Conservation (phyloP, 2,113 vertebrate species). For the Noctilio leporinus region DNA sequence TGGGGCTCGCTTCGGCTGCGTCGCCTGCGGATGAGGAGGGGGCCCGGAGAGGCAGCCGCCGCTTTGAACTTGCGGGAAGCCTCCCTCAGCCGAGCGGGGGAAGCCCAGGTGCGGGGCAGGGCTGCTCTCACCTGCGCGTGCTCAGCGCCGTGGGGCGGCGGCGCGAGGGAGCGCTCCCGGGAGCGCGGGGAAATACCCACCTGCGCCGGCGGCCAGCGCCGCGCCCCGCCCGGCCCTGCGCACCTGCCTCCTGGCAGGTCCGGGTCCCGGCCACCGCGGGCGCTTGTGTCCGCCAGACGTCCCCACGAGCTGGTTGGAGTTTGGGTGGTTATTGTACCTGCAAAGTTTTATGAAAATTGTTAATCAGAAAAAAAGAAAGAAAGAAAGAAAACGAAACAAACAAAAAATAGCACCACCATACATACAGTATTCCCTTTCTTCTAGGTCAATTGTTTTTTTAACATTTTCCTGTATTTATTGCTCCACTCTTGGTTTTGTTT, state of each 20-base stretch:
- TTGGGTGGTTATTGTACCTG: neutral
- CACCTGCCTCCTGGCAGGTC: neutral
- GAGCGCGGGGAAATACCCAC: constrained; percentile 45
- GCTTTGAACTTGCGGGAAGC: constrained; percentile 61
- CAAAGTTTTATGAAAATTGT: neutral
- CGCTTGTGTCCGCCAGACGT: neutral
- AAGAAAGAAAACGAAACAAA: no score
- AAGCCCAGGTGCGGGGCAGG: constrained; percentile 47
- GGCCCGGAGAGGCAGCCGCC: constrained; percentile 18
- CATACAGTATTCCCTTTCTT: neutral
- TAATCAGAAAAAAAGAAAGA: neutral
- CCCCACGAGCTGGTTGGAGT: neutral
- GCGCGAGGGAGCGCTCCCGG: neutral
- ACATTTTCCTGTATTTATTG: neutral
- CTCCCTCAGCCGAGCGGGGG: constrained; percentile 15
- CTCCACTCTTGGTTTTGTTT: neutral
- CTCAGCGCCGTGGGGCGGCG: neutral
- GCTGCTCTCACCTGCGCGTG: constrained; percentile 27
- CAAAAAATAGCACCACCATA: neutral
- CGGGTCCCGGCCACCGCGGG: no score
- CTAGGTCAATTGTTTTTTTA: neutral
- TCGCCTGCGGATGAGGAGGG: neutral
- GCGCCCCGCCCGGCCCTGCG: neutral
- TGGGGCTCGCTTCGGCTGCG: constrained; percentile 35
- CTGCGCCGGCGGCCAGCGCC: neutral